Percentiles rank a stretch among this genome's conserved stretches.
These are phyloP conservation scores for Noctua fimbriata DNA, from an alignment of 2,888 invertebrate genomes.

Conservation along the genomic window DNA sequence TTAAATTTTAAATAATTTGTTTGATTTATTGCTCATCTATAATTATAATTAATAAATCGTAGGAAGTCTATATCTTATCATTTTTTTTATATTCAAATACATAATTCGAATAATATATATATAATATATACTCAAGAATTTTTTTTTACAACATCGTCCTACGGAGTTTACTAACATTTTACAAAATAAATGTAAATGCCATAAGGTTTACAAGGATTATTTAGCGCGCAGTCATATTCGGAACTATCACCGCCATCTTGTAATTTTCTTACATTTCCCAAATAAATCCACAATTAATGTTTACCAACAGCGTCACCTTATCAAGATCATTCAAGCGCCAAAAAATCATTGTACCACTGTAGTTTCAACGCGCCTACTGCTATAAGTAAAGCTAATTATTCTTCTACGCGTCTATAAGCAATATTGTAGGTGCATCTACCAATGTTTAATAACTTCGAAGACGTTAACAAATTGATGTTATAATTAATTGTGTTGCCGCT, in stretches of 20 bases:
- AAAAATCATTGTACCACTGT: neutral
- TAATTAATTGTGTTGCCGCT: constrained; percentile 51
- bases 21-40: constrained; percentile 39
- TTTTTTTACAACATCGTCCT: neutral
- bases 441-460: constrained; percentile 46
- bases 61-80: too few relatives aligned
- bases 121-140: neutral
- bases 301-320: neutral
- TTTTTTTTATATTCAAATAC: too few relatives aligned
- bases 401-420: neutral
- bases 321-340: neutral
- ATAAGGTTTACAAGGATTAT: neutral
- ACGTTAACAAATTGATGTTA: constrained; percentile 57
- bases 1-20: constrained; percentile 22
- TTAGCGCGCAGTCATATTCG: neutral
- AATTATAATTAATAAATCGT: constrained; percentile 33
- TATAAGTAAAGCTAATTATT: constrained; percentile 2
- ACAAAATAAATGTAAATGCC: neutral
- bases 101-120: neutral
- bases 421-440: constrained; percentile 6
- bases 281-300: neutral
- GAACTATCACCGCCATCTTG: neutral
- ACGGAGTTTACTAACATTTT: neutral
- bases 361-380: neutral
- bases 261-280: neutral